phyloP scores from a whole-genome alignment of 2,797 vertebrate genomes.

The Micrastur ruficollis region DNA sequence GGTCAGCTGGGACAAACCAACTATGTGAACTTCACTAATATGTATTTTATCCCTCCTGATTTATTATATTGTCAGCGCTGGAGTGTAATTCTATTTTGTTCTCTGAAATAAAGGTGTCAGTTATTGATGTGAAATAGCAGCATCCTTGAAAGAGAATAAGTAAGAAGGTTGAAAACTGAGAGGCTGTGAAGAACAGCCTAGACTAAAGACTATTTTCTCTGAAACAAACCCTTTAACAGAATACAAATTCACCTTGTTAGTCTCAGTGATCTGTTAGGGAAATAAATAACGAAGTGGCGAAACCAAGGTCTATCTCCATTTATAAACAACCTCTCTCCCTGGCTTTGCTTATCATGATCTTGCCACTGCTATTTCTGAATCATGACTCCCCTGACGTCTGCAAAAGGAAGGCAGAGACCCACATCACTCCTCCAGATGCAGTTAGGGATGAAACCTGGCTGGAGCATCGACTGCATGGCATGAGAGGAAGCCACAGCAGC shows the following conservation, averaged over 20 bases:
- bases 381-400: neutral
- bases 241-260: conserved; percentile 50
- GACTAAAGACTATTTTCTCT: conserved; percentile 27
- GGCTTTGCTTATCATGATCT: neutral
- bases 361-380: neutral
- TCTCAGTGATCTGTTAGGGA: neutral
- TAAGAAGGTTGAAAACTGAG: conserved; percentile 43
- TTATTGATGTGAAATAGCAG: conserved; percentile 61
- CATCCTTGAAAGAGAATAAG: conserved; percentile 56
- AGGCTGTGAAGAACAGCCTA: conserved; percentile 51
- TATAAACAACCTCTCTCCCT: neutral
- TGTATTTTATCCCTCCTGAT: conserved; percentile 57
- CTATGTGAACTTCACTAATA: conserved; percentile 63
- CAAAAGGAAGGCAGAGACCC: neutral
- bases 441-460: neutral
- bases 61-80: conserved; percentile 58
- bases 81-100: conserved; percentile 69
- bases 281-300: neutral
- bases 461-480: neutral
- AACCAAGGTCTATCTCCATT: neutral
- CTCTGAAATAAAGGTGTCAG: conserved; percentile 68
- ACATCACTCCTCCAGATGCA: neutral
- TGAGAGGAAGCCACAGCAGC: neutral
- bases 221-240: conserved; percentile 4
- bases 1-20: conserved; percentile 65